phyloP scores from a whole-genome alignment of 2,888 invertebrate species.

The Drosophila rubida region DNA sequence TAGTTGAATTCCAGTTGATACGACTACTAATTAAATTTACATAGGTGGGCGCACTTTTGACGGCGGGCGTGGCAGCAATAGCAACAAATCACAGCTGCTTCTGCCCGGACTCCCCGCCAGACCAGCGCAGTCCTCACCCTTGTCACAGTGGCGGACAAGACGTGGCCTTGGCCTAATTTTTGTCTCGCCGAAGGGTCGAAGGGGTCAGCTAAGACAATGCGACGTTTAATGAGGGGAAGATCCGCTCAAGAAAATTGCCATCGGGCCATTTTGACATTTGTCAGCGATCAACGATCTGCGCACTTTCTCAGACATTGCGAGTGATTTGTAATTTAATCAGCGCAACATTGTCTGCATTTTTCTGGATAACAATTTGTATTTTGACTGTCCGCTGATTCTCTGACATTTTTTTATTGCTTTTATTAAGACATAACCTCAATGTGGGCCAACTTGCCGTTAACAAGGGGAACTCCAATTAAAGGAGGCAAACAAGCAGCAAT shows the following conservation, averaged over 20 bases:
- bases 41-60: conserved; percentile 66
- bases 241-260: conserved; percentile 10
- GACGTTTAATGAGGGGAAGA: conserved; percentile 50
- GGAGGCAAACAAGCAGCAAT: conserved; percentile 30
- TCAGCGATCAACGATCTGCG: conserved; percentile 48
- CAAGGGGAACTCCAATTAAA: conserved; percentile 37
- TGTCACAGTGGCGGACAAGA: conserved; percentile 32
- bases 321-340: conserved; percentile 75
- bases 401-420: conserved; percentile 52
- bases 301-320: conserved; percentile 40
- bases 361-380: conserved; percentile 28
- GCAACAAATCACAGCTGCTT: conserved; percentile 53
- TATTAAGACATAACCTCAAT: conserved; percentile 39
- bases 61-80: conserved; percentile 57
- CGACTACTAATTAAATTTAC: conserved; percentile 66
- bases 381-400: conserved; percentile 29
- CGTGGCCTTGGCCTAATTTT: conserved; percentile 68
- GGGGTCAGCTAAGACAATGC: conserved; percentile 73
- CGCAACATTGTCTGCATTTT: conserved; percentile 46
- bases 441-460: conserved; percentile 26
- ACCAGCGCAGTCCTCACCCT: conserved; percentile 52
- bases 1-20: conserved; percentile 28
- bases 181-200: conserved; percentile 61
- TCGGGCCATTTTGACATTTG: conserved; percentile 50
- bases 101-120: conserved; percentile 14